Evolutionary conservation across 2,797 vertebrate genomes (phyloP).

Genomic region (Florisuga fusca): DNA sequence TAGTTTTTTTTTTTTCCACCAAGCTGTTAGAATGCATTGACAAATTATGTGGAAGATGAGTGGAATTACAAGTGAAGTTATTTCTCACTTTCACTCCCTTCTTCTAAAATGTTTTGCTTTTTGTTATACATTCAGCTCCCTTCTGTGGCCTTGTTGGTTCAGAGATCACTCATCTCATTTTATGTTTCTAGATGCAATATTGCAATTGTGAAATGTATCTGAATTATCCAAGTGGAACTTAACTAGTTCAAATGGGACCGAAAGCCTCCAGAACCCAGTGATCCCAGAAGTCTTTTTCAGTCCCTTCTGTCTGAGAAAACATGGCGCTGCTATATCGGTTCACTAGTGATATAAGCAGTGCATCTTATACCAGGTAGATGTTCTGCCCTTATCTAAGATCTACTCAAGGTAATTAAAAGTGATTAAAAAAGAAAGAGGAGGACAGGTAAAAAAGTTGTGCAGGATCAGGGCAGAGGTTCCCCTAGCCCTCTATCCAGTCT

Average conservation of each 20-base stretch:
- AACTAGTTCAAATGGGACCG: neutral
- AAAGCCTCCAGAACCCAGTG: neutral
- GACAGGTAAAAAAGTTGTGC: neutral
- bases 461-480: neutral
- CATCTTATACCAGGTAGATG: neutral
- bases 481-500: neutral
- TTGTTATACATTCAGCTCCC: neutral
- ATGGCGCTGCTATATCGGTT: neutral
- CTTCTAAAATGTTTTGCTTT: neutral
- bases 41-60: neutral
- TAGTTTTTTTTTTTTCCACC: neutral
- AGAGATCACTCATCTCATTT: neutral
- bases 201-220: neutral
- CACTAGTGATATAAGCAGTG: neutral
- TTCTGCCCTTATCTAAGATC: neutral
- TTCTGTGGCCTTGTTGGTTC: neutral
- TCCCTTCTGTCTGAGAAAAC: neutral
- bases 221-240: neutral
- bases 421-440: neutral
- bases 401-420: neutral
- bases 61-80: neutral
- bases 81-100: neutral
- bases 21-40: constrained; percentile 20
- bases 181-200: neutral
- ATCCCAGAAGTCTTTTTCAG: neutral